These are phyloP conservation scores for Caenorhabditis sp. DNA, from an alignment of 2,888 invertebrate species.

Conservation along the genomic window DNA sequence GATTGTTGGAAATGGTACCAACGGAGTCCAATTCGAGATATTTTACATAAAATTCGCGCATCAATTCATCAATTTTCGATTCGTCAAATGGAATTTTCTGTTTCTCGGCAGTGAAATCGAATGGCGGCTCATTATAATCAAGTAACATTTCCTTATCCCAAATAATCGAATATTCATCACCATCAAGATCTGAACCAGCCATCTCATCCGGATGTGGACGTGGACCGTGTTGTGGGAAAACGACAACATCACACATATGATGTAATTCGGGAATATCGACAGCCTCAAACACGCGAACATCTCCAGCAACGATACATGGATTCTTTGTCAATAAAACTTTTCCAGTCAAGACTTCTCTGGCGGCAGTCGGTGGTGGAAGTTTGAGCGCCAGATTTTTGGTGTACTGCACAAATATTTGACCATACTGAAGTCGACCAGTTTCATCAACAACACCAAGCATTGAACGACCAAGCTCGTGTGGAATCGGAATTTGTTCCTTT, in stretches of 20 bases:
- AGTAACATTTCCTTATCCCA: slow-evolving; percentile 71
- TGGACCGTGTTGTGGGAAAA: slow-evolving; percentile 72
- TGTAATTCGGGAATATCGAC: slow-evolving; percentile 63
- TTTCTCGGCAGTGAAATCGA: slow-evolving; percentile 56
- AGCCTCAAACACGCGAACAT: slow-evolving; percentile 70
- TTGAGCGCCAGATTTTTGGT: slow-evolving; percentile 43
- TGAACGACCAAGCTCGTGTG: slow-evolving; percentile 50
- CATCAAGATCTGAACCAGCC: slow-evolving; percentile 73
- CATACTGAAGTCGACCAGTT: slow-evolving; percentile 55
- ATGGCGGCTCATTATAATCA: slow-evolving; percentile 65
- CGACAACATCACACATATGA: slow-evolving; percentile 71
- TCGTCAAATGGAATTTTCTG: slow-evolving; percentile 34
- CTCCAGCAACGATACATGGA: slow-evolving; percentile 73
- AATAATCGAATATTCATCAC: slow-evolving; percentile 72
- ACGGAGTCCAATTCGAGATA: slow-evolving; percentile 71
- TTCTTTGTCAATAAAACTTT: slow-evolving; percentile 72
- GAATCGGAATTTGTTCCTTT: slow-evolving; percentile 52
- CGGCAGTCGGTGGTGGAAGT: slow-evolving; percentile 36
- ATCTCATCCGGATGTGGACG: slow-evolving; percentile 73
- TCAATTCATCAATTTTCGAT: slow-evolving; percentile 37
- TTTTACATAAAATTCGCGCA: slow-evolving; percentile 69
- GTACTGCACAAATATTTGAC: slow-evolving; percentile 64
- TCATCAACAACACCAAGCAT: slow-evolving; percentile 69
- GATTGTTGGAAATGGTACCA: slow-evolving; percentile 70
- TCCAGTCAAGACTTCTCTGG: slow-evolving; percentile 50